Evolutionary conservation across 1,140 invertebrate genomes (phyloP).

Genomic region (Acromyrmex echinatior): DNA sequence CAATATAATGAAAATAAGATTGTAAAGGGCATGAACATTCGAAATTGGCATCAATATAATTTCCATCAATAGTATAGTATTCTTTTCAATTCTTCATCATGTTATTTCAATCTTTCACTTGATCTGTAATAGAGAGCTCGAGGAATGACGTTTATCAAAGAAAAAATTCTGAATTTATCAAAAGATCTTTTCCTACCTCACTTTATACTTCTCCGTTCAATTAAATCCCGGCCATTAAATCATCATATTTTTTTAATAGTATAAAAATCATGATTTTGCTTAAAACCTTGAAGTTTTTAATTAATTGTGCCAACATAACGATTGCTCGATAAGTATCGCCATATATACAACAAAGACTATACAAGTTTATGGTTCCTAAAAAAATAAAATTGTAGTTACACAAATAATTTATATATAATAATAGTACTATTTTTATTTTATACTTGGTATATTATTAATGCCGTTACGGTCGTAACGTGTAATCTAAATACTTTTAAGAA

Average conservation of each 20-base stretch:
- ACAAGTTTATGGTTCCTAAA: conserved; percentile 55
- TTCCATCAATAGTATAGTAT: not conserved
- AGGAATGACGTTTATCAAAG: not conserved
- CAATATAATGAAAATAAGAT: conserved; percentile 47
- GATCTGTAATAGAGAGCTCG: conserved; percentile 12
- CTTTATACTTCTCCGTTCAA: not conserved
- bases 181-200: not conserved
- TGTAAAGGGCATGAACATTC: conserved; percentile 27
- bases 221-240: not conserved
- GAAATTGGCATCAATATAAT: not conserved
- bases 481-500: conserved; percentile 21
- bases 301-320: not conserved
- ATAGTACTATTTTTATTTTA: conserved; percentile 2
- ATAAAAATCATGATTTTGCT: conserved; percentile 22
- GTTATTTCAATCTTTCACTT: not conserved
- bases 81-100: not conserved
- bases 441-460: conserved; percentile 17
- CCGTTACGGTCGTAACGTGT: not conserved
- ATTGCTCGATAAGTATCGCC: conserved; percentile 4
- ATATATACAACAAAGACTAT: conserved; percentile 28
- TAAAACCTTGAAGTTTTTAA: not conserved
- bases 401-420: conserved; percentile 24
- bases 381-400: conserved; percentile 74
- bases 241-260: not conserved
- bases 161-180: conserved; percentile 4